phyloP scores from a whole-genome alignment of 2,888 invertebrate genomes.

The Caradrina kadenii region DNA sequence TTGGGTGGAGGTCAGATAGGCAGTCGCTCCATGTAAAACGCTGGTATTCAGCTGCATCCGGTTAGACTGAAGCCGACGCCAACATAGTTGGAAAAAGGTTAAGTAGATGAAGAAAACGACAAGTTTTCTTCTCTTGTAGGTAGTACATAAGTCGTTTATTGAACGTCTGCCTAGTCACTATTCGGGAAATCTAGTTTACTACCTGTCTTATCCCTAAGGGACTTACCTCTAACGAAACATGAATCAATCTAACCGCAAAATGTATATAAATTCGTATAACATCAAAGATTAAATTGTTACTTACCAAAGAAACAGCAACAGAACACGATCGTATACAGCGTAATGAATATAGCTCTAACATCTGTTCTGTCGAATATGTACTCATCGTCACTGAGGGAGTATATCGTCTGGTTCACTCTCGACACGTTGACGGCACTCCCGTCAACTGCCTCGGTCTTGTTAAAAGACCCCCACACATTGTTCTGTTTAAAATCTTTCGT shows the following conservation, averaged over 20 bases:
- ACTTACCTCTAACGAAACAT: not conserved
- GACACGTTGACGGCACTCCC: slow-evolving; percentile 69
- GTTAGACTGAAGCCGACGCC: no score
- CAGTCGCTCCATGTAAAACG: no score
- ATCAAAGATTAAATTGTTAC: slow-evolving; percentile 72
- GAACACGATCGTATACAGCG: slow-evolving; percentile 94
- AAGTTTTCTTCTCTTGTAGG: not conserved
- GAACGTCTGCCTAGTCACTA: not conserved
- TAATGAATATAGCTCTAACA: slow-evolving; percentile 93
- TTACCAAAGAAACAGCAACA: slow-evolving; percentile 96
- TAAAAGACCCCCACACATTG: slow-evolving; percentile 68
- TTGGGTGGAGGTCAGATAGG: no score
- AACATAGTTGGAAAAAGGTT: no score
- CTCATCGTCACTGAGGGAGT: slow-evolving; percentile 87
- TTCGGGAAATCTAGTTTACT: not conserved
- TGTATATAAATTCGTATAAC: not conserved
- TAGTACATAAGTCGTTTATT: not conserved
- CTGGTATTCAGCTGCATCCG: no score
- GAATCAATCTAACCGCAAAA: no score
- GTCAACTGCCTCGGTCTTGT: slow-evolving; percentile 67
- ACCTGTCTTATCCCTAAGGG: not conserved
- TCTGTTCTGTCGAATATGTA: slow-evolving; percentile 94
- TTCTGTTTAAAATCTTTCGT: slow-evolving; percentile 73
- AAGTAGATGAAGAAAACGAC: not conserved
- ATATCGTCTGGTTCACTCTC: slow-evolving; percentile 73